Conservation (phyloP, 2,113 vertebrate species). For the Engraulis encrasicolus region DNA sequence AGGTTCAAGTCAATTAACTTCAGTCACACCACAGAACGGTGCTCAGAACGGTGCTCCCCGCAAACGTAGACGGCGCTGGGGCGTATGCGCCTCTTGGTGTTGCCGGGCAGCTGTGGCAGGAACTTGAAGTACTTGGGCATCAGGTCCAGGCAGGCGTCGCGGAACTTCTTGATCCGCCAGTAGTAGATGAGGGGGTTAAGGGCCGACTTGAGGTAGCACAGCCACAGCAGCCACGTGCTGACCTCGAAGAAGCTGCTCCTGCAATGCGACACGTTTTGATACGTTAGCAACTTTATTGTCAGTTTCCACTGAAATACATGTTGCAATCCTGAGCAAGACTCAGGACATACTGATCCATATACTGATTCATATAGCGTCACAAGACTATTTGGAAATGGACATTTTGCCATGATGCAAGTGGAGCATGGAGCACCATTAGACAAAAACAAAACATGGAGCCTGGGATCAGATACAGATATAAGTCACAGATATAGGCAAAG, state of each 20-base stretch:
- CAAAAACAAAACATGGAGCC: too few species aligned
- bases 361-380: too few species aligned
- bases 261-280: too few species aligned
- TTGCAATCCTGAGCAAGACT: too few species aligned
- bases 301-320: too few species aligned
- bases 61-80: slow-evolving; percentile 96
- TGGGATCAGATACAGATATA: too few species aligned
- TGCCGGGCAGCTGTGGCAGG: slow-evolving; percentile 88
- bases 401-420: too few species aligned
- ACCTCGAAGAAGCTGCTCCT: slow-evolving; percentile 93
- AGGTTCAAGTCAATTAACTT: slow-evolving; percentile 12
- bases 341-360: too few species aligned
- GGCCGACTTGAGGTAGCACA: slow-evolving; percentile 99
- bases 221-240: slow-evolving; percentile 96
- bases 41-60: slow-evolving; percentile 90
- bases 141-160: slow-evolving; percentile 93
- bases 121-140: slow-evolving; percentile 96
- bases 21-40: slow-evolving; percentile 88
- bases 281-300: too few species aligned
- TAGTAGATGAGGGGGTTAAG: slow-evolving; percentile 98
- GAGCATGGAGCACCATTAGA: too few species aligned
- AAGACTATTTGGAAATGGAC: too few species aligned
- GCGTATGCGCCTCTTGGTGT: slow-evolving; percentile 87
- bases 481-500: too few species aligned
- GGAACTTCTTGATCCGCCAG: slow-evolving; percentile 99